phyloP scores from a whole-genome alignment of 2,888 invertebrate species.

The Archaeoteleia sp. region DNA sequence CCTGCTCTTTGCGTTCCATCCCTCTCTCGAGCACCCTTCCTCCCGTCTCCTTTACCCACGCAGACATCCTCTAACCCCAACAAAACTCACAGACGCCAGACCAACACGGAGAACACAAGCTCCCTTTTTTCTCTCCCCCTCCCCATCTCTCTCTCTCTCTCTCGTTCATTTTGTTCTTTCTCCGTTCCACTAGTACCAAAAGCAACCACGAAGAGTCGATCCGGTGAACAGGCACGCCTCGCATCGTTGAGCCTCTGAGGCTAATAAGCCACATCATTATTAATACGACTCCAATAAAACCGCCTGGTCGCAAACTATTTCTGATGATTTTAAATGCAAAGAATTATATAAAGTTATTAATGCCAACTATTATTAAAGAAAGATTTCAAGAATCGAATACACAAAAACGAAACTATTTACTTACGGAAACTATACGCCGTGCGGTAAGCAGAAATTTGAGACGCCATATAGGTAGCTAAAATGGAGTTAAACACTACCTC shows the following conservation, averaged over 20 bases:
- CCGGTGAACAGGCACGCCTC: constrained; percentile 34
- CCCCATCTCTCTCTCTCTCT: constrained; percentile 6
- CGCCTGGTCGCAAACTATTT: no score
- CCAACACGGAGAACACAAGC: background rate
- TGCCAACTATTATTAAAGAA: no score
- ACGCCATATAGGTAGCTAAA: no score
- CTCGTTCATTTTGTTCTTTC: constrained; percentile 3
- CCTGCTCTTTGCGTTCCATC: constrained; percentile 13
- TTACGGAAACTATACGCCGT: no score
- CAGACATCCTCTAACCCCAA: constrained; percentile 42
- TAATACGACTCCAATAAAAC: no score
- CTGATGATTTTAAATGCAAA: no score
- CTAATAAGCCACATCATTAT: constrained; percentile 67
- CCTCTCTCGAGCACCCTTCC: constrained; percentile 35
- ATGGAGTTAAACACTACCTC: no score
- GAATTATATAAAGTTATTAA: no score
- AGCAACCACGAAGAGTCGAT: constrained; percentile 41
- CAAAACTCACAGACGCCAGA: constrained; percentile 33
- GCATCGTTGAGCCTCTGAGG: constrained; percentile 51
- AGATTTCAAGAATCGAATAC: no score
- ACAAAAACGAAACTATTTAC: no score
- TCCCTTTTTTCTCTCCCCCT: constrained; percentile 31
- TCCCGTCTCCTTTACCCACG: constrained; percentile 26
- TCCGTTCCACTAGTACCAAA: constrained; percentile 10
- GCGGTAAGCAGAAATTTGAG: no score